phyloP scores from a whole-genome alignment of 2,888 invertebrate genomes.

The Machimus atricapillus region DNA sequence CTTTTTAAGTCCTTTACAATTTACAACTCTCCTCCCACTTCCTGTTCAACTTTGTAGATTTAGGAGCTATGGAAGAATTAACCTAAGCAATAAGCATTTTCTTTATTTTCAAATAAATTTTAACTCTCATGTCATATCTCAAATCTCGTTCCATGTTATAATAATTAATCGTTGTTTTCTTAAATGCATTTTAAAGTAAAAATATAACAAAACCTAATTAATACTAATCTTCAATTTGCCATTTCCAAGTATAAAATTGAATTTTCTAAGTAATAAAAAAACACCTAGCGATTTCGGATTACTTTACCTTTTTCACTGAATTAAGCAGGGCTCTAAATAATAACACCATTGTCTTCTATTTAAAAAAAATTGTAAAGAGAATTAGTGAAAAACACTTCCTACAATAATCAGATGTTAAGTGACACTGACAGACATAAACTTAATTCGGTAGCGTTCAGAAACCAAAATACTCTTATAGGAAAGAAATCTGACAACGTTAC shows the following conservation, averaged over 20 bases:
- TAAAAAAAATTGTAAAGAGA: neutral
- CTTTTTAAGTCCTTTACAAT: no score
- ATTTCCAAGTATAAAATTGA: neutral
- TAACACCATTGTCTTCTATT: conserved; percentile 54
- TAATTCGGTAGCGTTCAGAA: neutral
- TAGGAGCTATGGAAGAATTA: no score
- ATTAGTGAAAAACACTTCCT: neutral
- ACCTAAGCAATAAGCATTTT: no score
- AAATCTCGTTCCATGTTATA: no score
- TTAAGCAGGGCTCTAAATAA: conserved; percentile 55
- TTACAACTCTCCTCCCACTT: no score
- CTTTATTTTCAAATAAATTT: no score
- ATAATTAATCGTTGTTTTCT: no score
- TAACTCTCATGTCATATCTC: no score
- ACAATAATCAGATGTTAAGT: neutral
- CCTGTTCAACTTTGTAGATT: no score
- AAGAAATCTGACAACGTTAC: neutral
- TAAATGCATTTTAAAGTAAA: neutral
- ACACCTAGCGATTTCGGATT: no score
- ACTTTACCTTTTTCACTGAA: conserved; percentile 53
- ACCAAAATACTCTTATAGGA: neutral
- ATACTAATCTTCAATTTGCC: no score
- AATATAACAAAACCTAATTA: neutral
- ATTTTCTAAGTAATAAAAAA: neutral
- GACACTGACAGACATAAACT: neutral